Evolutionary conservation across 1,140 invertebrate species (phyloP), one percentile per base, ranked within the genome.

Genomic region (Achroia grisella): DNA sequence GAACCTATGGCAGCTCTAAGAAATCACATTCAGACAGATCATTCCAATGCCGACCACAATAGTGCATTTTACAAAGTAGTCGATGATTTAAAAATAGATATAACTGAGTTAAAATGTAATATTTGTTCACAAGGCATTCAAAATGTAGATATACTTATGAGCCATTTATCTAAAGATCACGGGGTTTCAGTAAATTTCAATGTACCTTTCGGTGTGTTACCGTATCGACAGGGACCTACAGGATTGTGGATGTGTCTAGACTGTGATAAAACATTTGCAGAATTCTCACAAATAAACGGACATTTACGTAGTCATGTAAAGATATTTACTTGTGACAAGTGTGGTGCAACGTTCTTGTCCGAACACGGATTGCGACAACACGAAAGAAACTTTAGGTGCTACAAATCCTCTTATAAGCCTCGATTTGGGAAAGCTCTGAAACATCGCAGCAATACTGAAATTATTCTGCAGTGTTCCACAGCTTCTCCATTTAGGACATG

Each of bases 281-380:
- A 79, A 23, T 84, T 84, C 52, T 70, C 75, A 0, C 73, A 81
- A 65, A 79, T 81, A 12, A 84, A 84, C 42, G 63, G 68, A 0
- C 77, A 84, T 39, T 48, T 81, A 23, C 48, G 77, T 9, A 79
- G 61, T 39, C 79, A 83, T 32, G 69, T 78, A 1, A 81, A 73
- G 42, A 81, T 81, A 49, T 83, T 73, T 33, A 83, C 77, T 0
- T 83, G 79, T 23, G 75, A 83, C 4, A 80, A 83, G 44, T 83
- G 79, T 32, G 63, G 71, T 5, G 77, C 79, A 0, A 83, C 79
- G 0, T 83, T 81, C 50, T 44, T 83, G 1, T 78, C 79, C 0
- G 73, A 79, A 27, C 75, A 83, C 12, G 79, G 79, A 0, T 54
- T 81, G 27, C 58, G 66, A 23, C 79, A 83, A 36, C 79, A 83